Evolutionary conservation across 2,113 vertebrate species (phyloP), one percentile per base, ranked within the genome.

Genomic region (Ctenodactylus gundi): DNA sequence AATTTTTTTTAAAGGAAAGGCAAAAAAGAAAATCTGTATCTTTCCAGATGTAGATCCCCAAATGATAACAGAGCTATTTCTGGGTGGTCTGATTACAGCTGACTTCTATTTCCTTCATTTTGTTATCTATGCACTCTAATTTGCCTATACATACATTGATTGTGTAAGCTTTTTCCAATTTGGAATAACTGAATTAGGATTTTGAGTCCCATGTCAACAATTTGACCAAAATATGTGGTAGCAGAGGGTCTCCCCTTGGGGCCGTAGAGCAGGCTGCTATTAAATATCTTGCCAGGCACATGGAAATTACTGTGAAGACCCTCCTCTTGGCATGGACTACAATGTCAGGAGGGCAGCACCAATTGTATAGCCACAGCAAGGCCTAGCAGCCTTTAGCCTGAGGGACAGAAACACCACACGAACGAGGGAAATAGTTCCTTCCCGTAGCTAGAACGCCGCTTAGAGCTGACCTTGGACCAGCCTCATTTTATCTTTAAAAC

Each of bases 91-190:
- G 39, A 44, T 77, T 31, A 76, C 65, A 95, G 55, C 86, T 88
- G 95, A 91, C 67, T 91, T 94, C 87, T 89, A 73, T 91, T 93
- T 91, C 76, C 64, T 84, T 87, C 88, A 39, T 92, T 82, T 95
- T 93, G 53, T 82, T 87, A 67, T 68, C 70, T 75, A 41, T 53
- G 53, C 7, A 78, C 34, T 68, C 55, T 81, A 87, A 27, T 75
- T 94, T 93, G 90, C 68, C 76, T 84, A 13, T 91, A 75, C 29
- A 44, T 76, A 46, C 20, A 90, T 67, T 81, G 62, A 88, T 95
- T 77, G 31, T 25, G 44, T 75, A 36, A 88, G 57, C 27, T 85
- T 85, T 95, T 65, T 41, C 75, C 51, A 39, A 18, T 31, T 93
- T 87, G 53, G 76, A 94, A 72, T 34, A 90, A 73, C 20, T 57